Base-by-base conservation (phyloP, 2,113 vertebrate genomes). In the Macrotus californicus region DNA sequence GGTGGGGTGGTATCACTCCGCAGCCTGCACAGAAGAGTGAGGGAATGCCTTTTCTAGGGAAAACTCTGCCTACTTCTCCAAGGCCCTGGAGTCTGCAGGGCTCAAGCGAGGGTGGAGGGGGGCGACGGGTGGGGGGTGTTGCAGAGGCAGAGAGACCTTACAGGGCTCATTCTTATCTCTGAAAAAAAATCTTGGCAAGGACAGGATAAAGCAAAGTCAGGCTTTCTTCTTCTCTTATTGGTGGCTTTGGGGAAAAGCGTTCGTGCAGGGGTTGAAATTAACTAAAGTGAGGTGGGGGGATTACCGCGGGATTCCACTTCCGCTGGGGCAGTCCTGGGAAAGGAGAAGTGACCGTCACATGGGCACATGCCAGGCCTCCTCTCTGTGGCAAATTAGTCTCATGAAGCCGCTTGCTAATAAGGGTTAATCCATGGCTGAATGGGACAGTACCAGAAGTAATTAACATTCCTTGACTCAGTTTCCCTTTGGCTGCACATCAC, bases 381-480 rank as follows among this genome's bases (percentile, higher is more conserved):
- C 29, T 56, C 56, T 0, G 36, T 29, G 79, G 36, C 56, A 81
- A 52, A 52, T 39, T 61, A 77, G 73, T 29, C 11, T 67, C 66
- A n/a, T 72, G 56, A 61, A 80, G 31, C 6, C 19, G 8, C 81
- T 66, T 52, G 4, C 41, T 73, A 67, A 34, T 43, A 88, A 93
- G 72, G 36, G 83, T 6, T 82, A 77, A 85, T 80, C 94, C 72
- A 0, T 0, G 50, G 26, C 73, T 82, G 13, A 52, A 59, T 4
- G 13, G 54, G 26, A 50, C n/a, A 3, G 21, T 34, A 26, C 46
- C 39, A 50, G 54, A 13, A n/a, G 89, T 66, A 69, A 67, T 34
- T 67, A 56, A 29, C 81, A 73, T 64, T 50, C 59, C 86, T 64
- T 67, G 89, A 87, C 87, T 95, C 75, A 29, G 93, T 96, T 93